Conservation (phyloP, 2,113 vertebrate species). For the Hippotragus niger region DNA sequence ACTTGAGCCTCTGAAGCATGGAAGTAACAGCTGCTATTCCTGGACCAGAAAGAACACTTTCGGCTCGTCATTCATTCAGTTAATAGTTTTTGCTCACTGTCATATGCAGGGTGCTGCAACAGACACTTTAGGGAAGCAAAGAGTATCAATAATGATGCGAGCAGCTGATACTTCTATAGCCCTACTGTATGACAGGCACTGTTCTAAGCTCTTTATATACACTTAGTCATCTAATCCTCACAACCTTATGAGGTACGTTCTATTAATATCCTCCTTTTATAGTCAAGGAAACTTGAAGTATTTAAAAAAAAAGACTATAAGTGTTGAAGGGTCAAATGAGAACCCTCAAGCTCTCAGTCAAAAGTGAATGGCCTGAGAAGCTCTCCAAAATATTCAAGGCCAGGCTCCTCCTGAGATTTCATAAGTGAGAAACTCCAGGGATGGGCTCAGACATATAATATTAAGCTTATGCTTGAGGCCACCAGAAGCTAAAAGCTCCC, state of each 20-base stretch:
- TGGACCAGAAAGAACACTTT: conserved; percentile 3
- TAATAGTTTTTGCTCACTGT: conserved; percentile 19
- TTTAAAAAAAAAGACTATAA: neutral
- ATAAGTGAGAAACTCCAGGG: neutral
- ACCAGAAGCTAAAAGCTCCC: neutral
- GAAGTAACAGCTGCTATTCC: neutral
- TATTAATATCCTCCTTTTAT: neutral
- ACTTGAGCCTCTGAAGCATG: neutral
- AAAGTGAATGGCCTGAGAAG: neutral
- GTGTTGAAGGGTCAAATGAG: neutral
- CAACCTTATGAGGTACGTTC: neutral
- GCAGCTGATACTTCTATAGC: neutral
- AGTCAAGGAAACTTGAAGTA: neutral
- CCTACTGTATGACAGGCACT: neutral
- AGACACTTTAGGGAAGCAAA: neutral
- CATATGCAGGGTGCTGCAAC: neutral
- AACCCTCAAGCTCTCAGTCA: neutral
- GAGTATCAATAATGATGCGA: neutral
- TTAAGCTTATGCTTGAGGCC: neutral
- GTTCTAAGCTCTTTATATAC: neutral
- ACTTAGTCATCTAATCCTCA: neutral
- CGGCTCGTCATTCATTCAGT: neutral
- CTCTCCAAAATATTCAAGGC: neutral
- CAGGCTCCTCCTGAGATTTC: neutral
- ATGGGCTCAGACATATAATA: neutral